Percentiles rank a stretch among this genome's conserved stretches.
phyloP scores from a whole-genome alignment of 2,113 vertebrate species.

The Phyllostomus discolor region DNA sequence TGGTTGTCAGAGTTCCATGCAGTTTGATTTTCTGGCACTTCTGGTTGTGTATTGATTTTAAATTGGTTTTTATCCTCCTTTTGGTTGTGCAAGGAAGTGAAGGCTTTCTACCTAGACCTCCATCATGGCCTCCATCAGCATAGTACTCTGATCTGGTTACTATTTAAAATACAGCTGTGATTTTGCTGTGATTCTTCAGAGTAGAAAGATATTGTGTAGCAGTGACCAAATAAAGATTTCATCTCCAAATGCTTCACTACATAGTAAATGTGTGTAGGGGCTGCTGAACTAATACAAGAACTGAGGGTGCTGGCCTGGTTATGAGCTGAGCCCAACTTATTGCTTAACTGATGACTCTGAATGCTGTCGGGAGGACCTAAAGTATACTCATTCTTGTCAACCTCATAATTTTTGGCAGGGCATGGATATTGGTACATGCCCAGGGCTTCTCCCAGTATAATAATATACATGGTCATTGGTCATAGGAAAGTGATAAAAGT shows the following conservation, averaged over 20 bases:
- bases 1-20: too few species aligned
- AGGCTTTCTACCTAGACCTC: too few species aligned
- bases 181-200: neutral
- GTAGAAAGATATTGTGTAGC: neutral
- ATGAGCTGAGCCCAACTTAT: neutral
- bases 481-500: neutral
- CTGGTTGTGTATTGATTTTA: too few species aligned
- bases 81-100: too few species aligned
- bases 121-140: too few species aligned
- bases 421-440: neutral
- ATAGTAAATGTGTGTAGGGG: neutral
- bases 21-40: too few species aligned
- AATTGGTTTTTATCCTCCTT: too few species aligned
- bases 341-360: neutral
- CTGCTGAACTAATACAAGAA: neutral
- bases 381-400: neutral
- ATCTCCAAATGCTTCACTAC: neutral
- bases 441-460: neutral
- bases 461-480: neutral
- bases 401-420: neutral
- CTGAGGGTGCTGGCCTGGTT: neutral
- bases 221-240: neutral
- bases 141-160: too few species aligned
- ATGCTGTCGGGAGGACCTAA: neutral
- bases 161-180: too few species aligned